Percentiles rank a stretch among this genome's conserved stretches.
phyloP scores from a whole-genome alignment of 2,888 invertebrate species.

The Eustalomyia histrio region DNA sequence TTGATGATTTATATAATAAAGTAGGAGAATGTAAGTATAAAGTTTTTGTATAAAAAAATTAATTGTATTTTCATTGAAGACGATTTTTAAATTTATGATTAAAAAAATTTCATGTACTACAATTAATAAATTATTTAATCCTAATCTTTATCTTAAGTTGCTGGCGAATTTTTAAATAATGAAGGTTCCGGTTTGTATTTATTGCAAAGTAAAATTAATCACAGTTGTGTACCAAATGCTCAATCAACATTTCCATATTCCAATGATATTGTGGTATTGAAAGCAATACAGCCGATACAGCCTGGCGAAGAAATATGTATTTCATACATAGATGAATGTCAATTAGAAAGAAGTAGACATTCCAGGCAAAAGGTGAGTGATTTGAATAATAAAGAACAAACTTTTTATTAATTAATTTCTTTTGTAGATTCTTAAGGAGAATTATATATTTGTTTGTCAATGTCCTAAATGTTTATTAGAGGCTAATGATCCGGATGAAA shows the following conservation, averaged over 20 bases:
- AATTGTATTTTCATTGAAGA: not conserved
- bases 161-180: slow-evolving; percentile 89
- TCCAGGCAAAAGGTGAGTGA: slow-evolving; percentile 87
- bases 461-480: slow-evolving; percentile 90
- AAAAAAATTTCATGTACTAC: no score
- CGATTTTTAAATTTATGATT: no score
- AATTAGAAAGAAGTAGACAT: slow-evolving; percentile 89
- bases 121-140: not conserved
- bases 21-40: slow-evolving; percentile 86
- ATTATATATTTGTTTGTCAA: slow-evolving; percentile 90
- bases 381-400: not conserved
- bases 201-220: slow-evolving; percentile 94
- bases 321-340: slow-evolving; percentile 93
- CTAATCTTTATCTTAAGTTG: slow-evolving; percentile 70
- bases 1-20: slow-evolving; percentile 90
- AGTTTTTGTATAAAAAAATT: not conserved
- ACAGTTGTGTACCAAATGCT: slow-evolving; percentile 95
- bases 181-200: slow-evolving; percentile 94
- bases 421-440: slow-evolving; percentile 83
- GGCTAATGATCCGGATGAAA: slow-evolving; percentile 87
- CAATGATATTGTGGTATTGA: slow-evolving; percentile 87
- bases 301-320: slow-evolving; percentile 94
- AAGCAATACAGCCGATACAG: slow-evolving; percentile 86
- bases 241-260: slow-evolving; percentile 91
- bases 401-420: slow-evolving; percentile 39